These are phyloP conservation scores for Astyanax mexicanus DNA, from an alignment of 2,797 vertebrate genomes.

Conservation along the genomic window DNA sequence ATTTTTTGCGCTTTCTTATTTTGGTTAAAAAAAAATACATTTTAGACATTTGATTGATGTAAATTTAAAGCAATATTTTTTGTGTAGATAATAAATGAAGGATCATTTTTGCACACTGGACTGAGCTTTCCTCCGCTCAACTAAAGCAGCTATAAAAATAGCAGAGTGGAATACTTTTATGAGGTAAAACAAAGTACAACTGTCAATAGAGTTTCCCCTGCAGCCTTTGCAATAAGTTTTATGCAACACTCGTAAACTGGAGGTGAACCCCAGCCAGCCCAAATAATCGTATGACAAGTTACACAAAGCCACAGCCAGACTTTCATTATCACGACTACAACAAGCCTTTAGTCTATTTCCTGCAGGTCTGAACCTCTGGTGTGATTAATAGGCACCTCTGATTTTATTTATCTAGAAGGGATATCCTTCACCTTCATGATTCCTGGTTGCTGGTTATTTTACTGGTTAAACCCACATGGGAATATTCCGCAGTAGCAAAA, in stretches of 20 bases:
- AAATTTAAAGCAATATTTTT: no score
- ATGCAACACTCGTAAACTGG: not conserved
- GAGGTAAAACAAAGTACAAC: not conserved
- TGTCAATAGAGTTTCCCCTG: not conserved
- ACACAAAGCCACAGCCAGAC: not conserved
- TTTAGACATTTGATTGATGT: not conserved
- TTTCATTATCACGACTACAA: not conserved
- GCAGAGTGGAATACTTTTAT: not conserved
- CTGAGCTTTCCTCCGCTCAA: no score
- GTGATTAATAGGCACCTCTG: slow-evolving; percentile 8
- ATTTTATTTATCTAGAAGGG: slow-evolving; percentile 22
- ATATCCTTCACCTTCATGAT: slow-evolving; percentile 14
- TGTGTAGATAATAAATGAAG: not conserved
- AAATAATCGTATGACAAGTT: not conserved
- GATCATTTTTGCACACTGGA: not conserved
- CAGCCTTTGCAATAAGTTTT: not conserved
- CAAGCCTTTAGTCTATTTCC: not conserved
- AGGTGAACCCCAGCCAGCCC: not conserved
- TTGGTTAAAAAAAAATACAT: no score
- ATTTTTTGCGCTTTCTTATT: no score
- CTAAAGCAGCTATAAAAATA: not conserved
- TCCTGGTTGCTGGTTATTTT: slow-evolving; percentile 19
- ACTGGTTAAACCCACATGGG: slow-evolving; percentile 11
- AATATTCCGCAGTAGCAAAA: slow-evolving; percentile 45
- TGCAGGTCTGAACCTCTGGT: not conserved